Base-by-base conservation (phyloP, 2,888 invertebrate species). In the Hypomecis atomaria region DNA sequence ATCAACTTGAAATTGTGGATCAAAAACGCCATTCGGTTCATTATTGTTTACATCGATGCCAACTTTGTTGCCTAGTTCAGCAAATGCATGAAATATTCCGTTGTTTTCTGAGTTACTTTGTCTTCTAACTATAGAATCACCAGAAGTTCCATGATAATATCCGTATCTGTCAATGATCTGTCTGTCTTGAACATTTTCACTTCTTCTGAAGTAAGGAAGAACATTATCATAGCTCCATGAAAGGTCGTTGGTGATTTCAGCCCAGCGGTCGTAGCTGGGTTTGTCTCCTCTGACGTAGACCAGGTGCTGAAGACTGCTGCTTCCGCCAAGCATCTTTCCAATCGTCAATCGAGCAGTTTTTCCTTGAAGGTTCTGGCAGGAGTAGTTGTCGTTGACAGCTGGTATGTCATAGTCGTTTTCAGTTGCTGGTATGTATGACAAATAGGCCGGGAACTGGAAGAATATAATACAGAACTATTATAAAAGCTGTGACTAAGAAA, bases 1-100 rank as follows among this genome's bases (percentile, higher is more conserved):
- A 40, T 85, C 85, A 69, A 92, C 82, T 38, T 87, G 92, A 3
- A 84, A 85, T 65, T 92, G 85, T 0, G 90, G 78, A 63, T 88
- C 86, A 0, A 88, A 83, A 52, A 89, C 89, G 1, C 94, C 94
- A 9, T 90, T 7, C 34, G 56, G 57, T 1, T 59, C 23, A 5
- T 66, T 10, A 0, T 64, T 68, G 50, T 72, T 76, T 0, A 48
- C 34, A 55, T 75, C 71, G 4, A 59, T 40, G 1, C 83, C 45
- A 2, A 75, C 67, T 10, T 71, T 66, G 7, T 78, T 82, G 0
- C 94, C 94, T 47, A 90, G 63, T 72, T 93, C 89, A 52, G 33
- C 48, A 36, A 8, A 49, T 1, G 61, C 48, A 5, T 55, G 11
- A 0, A 61, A 43, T 4, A 49, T 33, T 5, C 43, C 23, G 0